These are phyloP conservation scores for Strigamia crassipes DNA, from an alignment of 2,888 invertebrate species.

Conservation along the genomic window DNA sequence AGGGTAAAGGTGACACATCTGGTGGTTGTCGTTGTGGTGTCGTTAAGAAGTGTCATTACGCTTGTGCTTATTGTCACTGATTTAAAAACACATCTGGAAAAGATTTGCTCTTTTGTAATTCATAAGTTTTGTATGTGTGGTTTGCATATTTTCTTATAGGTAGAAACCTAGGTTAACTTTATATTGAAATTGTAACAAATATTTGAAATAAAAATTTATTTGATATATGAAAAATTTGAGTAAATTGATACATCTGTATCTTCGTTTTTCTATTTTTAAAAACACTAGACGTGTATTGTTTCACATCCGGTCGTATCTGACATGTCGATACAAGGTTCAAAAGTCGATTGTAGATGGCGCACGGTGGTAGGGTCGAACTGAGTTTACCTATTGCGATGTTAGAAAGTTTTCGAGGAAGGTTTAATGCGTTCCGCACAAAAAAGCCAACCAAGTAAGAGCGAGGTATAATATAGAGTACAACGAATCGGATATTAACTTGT, in stretches of 20 bases:
- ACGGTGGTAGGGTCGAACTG: neutral
- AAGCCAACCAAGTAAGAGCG: neutral
- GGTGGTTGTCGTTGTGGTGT: slow-evolving; percentile 49
- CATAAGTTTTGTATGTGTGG: neutral
- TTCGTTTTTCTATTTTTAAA: no score
- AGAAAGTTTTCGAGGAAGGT: neutral
- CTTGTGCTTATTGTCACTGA: slow-evolving; percentile 49
- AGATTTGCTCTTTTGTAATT: neutral
- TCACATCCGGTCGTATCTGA: no score
- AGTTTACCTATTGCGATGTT: neutral
- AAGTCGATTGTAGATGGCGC: neutral
- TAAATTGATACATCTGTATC: no score
- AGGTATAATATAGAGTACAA: neutral
- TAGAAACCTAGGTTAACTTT: neutral
- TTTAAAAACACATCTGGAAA: no score
- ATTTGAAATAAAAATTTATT: neutral
- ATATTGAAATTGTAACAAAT: neutral
- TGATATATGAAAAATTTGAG: no score
- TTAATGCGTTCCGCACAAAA: neutral
- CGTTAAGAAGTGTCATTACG: slow-evolving; percentile 44
- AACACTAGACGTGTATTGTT: no score
- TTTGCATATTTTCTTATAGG: neutral
- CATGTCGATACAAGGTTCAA: neutral
- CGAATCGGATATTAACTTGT: neutral
- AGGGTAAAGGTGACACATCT: slow-evolving; percentile 48